Evolutionary conservation across 2,113 vertebrate species (phyloP).

Genomic region (Solea solea): DNA sequence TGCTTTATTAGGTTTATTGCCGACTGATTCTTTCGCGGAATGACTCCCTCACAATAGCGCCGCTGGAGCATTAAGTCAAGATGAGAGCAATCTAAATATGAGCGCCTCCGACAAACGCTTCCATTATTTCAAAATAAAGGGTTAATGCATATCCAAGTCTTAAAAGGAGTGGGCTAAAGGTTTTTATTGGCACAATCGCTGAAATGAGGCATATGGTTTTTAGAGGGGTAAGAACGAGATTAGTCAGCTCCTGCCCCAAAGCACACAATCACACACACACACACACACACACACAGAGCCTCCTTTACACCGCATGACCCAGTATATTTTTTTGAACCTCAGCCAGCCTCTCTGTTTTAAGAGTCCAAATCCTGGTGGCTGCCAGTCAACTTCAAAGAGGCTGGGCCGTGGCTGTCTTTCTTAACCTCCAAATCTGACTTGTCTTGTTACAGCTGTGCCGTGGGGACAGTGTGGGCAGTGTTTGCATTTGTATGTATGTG

Average conservation of each 20-base stretch:
- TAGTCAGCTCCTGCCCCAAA: constrained; percentile 56
- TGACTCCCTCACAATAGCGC: constrained; percentile 72
- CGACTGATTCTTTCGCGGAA: constrained; percentile 74
- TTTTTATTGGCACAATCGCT: constrained; percentile 14
- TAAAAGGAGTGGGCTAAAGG: constrained; percentile 23
- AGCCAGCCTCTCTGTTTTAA: constrained; percentile 67
- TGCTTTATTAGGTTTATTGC: constrained; percentile 74
- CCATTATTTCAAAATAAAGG: constrained; percentile 81
- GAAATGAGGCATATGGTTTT: background rate
- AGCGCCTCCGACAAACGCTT: constrained; percentile 79
- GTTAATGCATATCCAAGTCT: constrained; percentile 71
- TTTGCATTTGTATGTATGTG: constrained; percentile 54
- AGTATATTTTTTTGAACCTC: constrained; percentile 68
- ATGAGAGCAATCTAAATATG: constrained; percentile 81
- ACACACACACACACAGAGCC: constrained; percentile 59
- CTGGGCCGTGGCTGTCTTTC: constrained; percentile 72
- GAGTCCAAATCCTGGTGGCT: constrained; percentile 75
- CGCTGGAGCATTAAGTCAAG: constrained; percentile 77
- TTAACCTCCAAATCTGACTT: constrained; percentile 82
- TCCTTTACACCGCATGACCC: constrained; percentile 69
- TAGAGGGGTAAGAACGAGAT: constrained; percentile 67
- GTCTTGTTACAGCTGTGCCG: constrained; percentile 73
- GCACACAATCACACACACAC: constrained; percentile 4
- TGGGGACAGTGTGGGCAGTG: constrained; percentile 83
- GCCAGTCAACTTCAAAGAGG: constrained; percentile 80